Base-by-base conservation (phyloP, 2,888 invertebrate species). In the Agrotis segetum region DNA sequence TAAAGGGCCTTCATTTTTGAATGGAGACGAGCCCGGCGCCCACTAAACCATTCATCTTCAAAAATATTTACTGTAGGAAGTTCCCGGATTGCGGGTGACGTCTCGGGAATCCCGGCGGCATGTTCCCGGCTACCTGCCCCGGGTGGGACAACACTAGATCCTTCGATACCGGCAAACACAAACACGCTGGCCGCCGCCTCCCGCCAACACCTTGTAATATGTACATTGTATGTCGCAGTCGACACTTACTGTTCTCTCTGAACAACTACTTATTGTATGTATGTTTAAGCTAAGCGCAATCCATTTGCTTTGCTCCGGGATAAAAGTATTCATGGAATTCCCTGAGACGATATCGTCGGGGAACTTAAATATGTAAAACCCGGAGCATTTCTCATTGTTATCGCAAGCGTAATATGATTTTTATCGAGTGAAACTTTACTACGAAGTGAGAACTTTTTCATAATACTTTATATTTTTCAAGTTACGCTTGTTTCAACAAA, bases 11-110 rank as follows among this genome's bases (percentile, higher is more conserved):
- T 80, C 71, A 80, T 86, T 84, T 84, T 83, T 86, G 77, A 86
- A 87, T 83, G 78, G 77, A 74, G 79, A 74, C 70, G 82, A 81
- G 82, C 64, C 78, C 58, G 40, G 85, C 82, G 79, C 80, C 86
- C 80, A 82, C 76, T 79, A 78, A 81, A 88, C 85, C 87, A 88
- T 87, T 90, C 86, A 89, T 82, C 77, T 87, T 87, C 82, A 88
- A 89, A 90, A 92, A 91, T 89, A 90, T 91, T 92, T 91, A 89
- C 88, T 87, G 89, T 89, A 84, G 88, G 90, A 89, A 91, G 83
- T 88, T 88, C 87, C 88, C 85, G 83, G 87, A 74, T 80, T 74
- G 60, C 63, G 77, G 72, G 61, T 87, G 83, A 86, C 81, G 84
- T 84, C 76, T 83, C 79, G 91, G 90, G 90, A 92, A 90, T 92